Conservation (phyloP, 2,113 vertebrate species). For the Corvus hawaiiensis region DNA sequence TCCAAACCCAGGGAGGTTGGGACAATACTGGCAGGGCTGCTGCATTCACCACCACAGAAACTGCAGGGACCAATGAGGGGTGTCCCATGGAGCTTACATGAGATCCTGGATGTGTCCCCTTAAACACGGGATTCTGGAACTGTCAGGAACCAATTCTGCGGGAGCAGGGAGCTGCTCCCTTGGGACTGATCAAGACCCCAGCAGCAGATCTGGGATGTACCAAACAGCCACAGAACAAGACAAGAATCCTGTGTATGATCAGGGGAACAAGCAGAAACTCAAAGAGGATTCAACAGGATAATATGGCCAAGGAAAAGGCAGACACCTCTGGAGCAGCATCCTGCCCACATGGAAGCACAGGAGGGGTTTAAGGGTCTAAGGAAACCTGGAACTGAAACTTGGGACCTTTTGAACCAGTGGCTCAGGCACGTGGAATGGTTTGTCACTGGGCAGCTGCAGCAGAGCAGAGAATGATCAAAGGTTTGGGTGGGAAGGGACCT, state of each 20-base stretch:
- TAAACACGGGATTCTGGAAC: rapidly evolving
- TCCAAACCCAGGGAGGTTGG: rapidly evolving
- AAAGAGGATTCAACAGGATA: background rate
- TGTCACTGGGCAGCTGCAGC: background rate
- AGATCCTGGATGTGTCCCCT: background rate
- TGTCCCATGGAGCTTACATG: rapidly evolving
- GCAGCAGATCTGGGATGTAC: rapidly evolving
- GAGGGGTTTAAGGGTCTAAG: background rate
- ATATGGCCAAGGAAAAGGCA: rapidly evolving
- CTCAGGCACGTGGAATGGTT: background rate
- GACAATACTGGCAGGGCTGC: background rate
- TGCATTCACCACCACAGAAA: background rate
- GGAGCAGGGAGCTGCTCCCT: background rate
- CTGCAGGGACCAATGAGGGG: rapidly evolving
- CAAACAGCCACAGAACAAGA: background rate
- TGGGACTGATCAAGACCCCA: background rate
- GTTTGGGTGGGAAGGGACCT: background rate
- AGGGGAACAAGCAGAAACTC: background rate
- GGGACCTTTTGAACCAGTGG: background rate
- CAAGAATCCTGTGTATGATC: rapidly evolving
- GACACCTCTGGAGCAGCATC: background rate
- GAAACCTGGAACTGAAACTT: background rate
- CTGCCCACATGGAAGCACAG: background rate
- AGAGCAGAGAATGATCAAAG: background rate
- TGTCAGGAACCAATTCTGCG: rapidly evolving